Base-by-base conservation (phyloP, 2,888 invertebrate species). In the Polyommatus iphigenia region DNA sequence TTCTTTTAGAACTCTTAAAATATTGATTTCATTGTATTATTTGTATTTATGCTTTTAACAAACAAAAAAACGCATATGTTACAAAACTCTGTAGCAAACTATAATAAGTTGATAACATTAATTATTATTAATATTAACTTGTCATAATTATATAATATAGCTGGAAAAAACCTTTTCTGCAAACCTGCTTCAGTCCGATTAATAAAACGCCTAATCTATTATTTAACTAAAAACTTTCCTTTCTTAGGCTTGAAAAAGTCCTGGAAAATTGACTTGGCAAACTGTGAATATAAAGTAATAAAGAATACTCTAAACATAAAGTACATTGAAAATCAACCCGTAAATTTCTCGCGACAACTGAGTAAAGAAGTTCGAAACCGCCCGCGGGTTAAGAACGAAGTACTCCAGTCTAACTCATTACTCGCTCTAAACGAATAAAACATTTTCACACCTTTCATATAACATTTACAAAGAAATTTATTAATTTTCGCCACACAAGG, bases 301-400 rank as follows among this genome's bases (percentile, higher is more conserved):
- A 75, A 75, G 18, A 75, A 73, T 29, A 75, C 80, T 90, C 89
- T 89, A 88, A 88, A 89, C 89, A 87, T 85, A 83, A 85, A 88
- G 86, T 83, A 89, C 88, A 91, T 90, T 92, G 91, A 91, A 93
- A 93, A 93, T 94, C 93, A 93, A 92, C 90, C 91, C 91, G 93
- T 93, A 93, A 93, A 93, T 93, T 93, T 91, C 86, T 84, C 84
- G 90, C 91, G 92, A 93, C 93, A 93, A 93, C 88, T 90, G 90
- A 90, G 90, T 88, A 87, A 88, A 84, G 89, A 94, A 94, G 87
- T 94, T 93, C 90, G 85, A 89, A 90, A 92, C 91, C 90, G 91
- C 91, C 93, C 87, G 85, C 89, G 92, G 85, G 83, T 82, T 84
- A 85, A 85, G 83, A 83, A 83, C 84, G 82, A 84, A 86, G 86